A percentile compares a stretch with the other conserved stretches of the same genome.
Evolutionary conservation across 2,797 vertebrate genomes (phyloP).

Genomic region (Heterohyrax brucei): DNA sequence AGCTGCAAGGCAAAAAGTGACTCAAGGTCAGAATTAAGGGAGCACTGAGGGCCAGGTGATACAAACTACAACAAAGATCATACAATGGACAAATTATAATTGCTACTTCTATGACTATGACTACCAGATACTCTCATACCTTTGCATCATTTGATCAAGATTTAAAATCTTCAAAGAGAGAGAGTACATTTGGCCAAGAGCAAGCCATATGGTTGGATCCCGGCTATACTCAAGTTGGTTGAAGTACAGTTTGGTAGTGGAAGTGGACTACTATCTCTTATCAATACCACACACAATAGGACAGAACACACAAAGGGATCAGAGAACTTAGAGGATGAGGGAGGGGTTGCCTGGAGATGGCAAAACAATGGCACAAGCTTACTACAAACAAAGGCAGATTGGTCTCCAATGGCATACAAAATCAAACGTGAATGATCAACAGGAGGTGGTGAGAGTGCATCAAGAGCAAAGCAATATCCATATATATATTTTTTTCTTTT

Average conservation of each 20-base stretch:
- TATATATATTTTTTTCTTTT: too few species aligned
- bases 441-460: not conserved
- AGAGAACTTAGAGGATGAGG: not conserved
- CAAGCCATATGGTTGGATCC: not conserved
- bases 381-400: conserved; percentile 31
- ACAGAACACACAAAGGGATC: not conserved
- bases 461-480: not conserved
- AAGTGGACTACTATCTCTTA: conserved; percentile 9
- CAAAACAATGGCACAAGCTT: conserved; percentile 21
- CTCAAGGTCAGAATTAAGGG: not conserved
- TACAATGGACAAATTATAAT: not conserved
- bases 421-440: conserved; percentile 3
- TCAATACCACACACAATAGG: not conserved
- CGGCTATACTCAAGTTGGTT: not conserved
- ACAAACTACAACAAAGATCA: not conserved
- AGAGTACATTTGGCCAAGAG: not conserved
- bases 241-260: not conserved
- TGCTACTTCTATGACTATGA: not conserved
- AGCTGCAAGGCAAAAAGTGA: conserved; percentile 36
- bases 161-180: conserved; percentile 29
- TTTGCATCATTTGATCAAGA: conserved; percentile 2
- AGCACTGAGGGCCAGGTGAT: not conserved
- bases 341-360: not conserved
- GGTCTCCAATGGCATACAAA: not conserved
- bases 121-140: not conserved